Evolutionary conservation across 1,140 invertebrate genomes (phyloP).

Genomic region (Gonatopus flavifemur): DNA sequence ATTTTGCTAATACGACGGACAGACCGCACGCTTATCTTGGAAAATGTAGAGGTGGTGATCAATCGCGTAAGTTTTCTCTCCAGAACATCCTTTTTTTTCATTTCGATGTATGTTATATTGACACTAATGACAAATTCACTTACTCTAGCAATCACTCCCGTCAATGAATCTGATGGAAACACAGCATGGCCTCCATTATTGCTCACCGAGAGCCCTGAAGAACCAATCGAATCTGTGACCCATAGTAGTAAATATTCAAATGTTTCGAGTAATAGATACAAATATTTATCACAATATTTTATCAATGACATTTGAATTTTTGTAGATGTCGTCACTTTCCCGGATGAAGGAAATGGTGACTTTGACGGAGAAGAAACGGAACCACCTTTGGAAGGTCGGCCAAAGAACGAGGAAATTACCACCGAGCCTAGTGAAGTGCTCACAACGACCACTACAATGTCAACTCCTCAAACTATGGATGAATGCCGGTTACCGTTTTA

Average conservation of each 20-base stretch:
- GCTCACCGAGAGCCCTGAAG: slow-evolving; percentile 26
- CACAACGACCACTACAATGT: slow-evolving; percentile 20
- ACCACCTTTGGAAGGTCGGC: slow-evolving; percentile 24
- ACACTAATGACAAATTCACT: neutral
- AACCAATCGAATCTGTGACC: slow-evolving; percentile 29
- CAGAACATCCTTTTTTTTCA: no score
- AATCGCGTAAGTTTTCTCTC: slow-evolving; percentile 19
- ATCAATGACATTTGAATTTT: neutral
- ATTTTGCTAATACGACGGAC: slow-evolving; percentile 75
- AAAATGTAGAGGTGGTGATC: slow-evolving; percentile 59
- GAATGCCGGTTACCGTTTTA: slow-evolving; percentile 48
- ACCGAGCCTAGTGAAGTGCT: slow-evolving; percentile 14
- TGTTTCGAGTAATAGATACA: neutral
- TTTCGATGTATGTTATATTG: no score
- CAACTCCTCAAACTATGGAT: slow-evolving; percentile 32
- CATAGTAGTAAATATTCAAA: slow-evolving; percentile 34
- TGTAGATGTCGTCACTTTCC: no score
- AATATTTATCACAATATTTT: neutral
- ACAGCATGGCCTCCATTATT: slow-evolving; percentile 25
- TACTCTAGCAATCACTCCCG: slow-evolving; percentile 14
- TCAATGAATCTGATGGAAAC: slow-evolving; percentile 18
- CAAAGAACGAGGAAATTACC: slow-evolving; percentile 15
- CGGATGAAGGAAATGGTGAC: slow-evolving; percentile 38
- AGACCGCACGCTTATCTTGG: slow-evolving; percentile 67
- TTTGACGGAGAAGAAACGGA: slow-evolving; percentile 27